Conservation (phyloP, 2,797 vertebrate species). For the Meriones psammophilus region DNA sequence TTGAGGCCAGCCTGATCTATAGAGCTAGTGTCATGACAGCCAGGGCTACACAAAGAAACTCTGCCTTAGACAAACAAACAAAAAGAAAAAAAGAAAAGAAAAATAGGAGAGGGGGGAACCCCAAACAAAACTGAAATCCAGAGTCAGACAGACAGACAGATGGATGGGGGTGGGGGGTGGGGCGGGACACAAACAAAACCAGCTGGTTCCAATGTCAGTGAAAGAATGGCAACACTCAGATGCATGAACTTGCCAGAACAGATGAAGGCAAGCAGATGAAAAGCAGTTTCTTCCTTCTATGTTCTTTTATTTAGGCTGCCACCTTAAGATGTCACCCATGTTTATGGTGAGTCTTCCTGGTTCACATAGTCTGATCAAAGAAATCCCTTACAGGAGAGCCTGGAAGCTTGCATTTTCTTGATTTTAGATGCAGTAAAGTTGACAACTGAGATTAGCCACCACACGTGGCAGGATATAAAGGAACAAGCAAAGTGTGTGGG, state of each 20-base stretch:
- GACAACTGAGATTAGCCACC: neutral
- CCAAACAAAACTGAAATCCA: neutral
- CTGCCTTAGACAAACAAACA: neutral
- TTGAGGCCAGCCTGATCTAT: neutral
- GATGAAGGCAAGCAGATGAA: neutral
- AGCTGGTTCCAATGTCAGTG: neutral
- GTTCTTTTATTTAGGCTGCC: neutral
- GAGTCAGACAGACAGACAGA: neutral
- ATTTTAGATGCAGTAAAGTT: constrained; percentile 2
- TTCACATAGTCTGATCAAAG: neutral
- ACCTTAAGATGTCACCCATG: neutral
- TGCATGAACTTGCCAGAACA: neutral
- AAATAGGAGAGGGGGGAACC: neutral
- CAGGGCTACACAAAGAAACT: neutral
- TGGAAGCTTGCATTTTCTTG: neutral
- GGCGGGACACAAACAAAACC: neutral
- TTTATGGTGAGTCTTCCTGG: neutral
- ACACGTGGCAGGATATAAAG: neutral
- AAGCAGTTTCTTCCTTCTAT: neutral
- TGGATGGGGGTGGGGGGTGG: too few relatives aligned
- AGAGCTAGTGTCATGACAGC: neutral
- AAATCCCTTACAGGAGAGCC: neutral
- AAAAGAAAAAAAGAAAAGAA: neutral
- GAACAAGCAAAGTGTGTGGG: neutral
- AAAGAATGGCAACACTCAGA: neutral